Base-by-base conservation (phyloP, 2,113 vertebrate genomes). In the Alligator sinensis region DNA sequence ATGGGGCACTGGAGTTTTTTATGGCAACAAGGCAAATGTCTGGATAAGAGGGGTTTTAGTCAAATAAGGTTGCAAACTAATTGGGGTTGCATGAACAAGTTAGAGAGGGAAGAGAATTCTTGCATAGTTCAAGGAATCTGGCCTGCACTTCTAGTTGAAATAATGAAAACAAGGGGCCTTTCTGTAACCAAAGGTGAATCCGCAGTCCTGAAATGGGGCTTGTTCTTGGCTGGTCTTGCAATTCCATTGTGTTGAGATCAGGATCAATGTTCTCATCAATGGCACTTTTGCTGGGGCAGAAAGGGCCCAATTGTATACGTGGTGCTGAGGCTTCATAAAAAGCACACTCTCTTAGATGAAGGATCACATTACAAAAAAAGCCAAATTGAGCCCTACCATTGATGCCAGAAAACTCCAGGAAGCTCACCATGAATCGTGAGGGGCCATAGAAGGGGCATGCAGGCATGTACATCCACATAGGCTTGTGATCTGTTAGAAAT, bases 171-270 rank as follows among this genome's bases (percentile, higher is more conserved):
- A 95, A 66, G 87, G 63, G 94, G 57, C 68, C 11, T 30, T 96
- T 79, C 89, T 63, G 38, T 79, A 6, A 66, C 68, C 0, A 8
- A 92, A 86, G 90, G 68, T 5, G 22, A 93, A 77, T 70, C 82
- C 72, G 19, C 80, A 77, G 91, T 91, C 83, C 84, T 86, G 85
- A 95, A 91, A 85, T 74, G 79, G 82, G 0, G 0, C 80, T 1
- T 94, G 94, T 97, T 95, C 94, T 96, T 95, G 95, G 94, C 96
- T 95, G 82, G 1, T 3, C 72, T 95, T 81, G 76, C 28, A 83
- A 85, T 95, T 96, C 92, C 94, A 96, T 95, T 97, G 95, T 88
- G 94, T 88, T 96, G 94, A 95, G 95, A 83, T 90, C 77, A 95
- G 94, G 94, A 94, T 96, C 94, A 96, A 93, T 94, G 93, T 95